Evolutionary conservation across 2,797 vertebrate species (phyloP), one percentile per base, ranked within the genome.

Genomic region (Sciurus carolinensis): DNA sequence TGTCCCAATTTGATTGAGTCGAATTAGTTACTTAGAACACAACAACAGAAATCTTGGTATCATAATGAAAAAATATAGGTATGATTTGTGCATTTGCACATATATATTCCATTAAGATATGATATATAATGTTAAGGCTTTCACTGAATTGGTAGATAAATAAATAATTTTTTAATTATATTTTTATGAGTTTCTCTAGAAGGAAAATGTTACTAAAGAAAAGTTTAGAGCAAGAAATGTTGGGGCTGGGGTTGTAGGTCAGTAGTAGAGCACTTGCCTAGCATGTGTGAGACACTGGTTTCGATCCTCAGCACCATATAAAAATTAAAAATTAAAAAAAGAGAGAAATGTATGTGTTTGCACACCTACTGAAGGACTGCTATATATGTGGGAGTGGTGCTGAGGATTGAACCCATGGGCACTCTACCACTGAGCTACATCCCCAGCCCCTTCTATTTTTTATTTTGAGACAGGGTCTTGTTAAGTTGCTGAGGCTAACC

Each of bases 91-190:
- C 18, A 42, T 13, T 75, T 22, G 11, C 30, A 73, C 57, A 77
- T 39, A 33, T 7, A 54, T 44, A 76, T 11, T n/a, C 20, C 54
- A 50, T 57, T 84, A 14, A 77, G 62, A 84, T 50, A 85, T 71
- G 30, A 15, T 26, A 64, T 66, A 33, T 36, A 69, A 67, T 59
- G 50, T 50, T 75, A 30, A 52, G 54, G 18, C n/a, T 81, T 4
- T 91, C 64, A 52, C 5, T 81, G 39, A 36, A 36, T 92, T 62
- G 39, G 62, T 94, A 28, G 36, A 36, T 90, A 59, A 76, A 36
- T 81, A 82, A 42, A 28, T 94, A 84, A 59, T 87, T 39, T 79
- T 90, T 20, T 85, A 71, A 47, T 87, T 89, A 57, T 7, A n/a
- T 83, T 33, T 84, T 42, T 54, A 28, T 62, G 14, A 71, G 26